Evolutionary conservation across 2,797 vertebrate species (phyloP).

Genomic region (Parambassis ranga): DNA sequence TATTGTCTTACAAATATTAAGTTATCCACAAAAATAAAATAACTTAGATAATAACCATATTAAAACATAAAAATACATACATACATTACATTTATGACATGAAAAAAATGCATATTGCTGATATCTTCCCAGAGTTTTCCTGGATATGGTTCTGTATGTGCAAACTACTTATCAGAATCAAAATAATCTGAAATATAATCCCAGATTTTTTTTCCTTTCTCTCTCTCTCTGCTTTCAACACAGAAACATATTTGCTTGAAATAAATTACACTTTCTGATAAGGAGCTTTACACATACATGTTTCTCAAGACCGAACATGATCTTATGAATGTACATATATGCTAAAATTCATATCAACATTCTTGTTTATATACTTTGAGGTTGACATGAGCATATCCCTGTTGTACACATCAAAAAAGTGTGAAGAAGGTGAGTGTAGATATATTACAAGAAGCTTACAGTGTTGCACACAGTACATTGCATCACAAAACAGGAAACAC

Average conservation of each 20-base stretch:
- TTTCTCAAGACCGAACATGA: constrained; percentile 40
- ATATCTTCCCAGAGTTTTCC: constrained; percentile 75
- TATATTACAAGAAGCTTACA: constrained; percentile 54
- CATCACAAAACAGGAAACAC: constrained; percentile 58
- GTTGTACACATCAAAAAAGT: constrained; percentile 38
- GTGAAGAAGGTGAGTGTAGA: constrained; percentile 49
- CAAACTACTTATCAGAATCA: constrained; percentile 74
- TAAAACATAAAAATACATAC: constrained; percentile 80
- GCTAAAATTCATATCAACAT: constrained; percentile 24
- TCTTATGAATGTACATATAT: constrained; percentile 42
- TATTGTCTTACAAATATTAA: constrained; percentile 86
- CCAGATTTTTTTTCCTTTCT: constrained; percentile 30
- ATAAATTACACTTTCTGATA: constrained; percentile 72
- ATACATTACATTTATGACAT: constrained; percentile 80
- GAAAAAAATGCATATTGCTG: constrained; percentile 72
- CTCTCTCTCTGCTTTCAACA: constrained; percentile 47
- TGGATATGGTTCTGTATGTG: constrained; percentile 76
- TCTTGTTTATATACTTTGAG: constrained; percentile 20
- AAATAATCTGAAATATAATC: constrained; percentile 55
- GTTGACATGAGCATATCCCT: constrained; percentile 30
- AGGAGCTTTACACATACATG: constrained; percentile 52
- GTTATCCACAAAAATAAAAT: constrained; percentile 88
- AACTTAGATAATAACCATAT: constrained; percentile 83
- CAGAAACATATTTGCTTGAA: constrained; percentile 60
- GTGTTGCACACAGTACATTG: constrained; percentile 53